phyloP scores from a whole-genome alignment of 1,140 invertebrate species.

The Stegodyphus dumicola region DNA sequence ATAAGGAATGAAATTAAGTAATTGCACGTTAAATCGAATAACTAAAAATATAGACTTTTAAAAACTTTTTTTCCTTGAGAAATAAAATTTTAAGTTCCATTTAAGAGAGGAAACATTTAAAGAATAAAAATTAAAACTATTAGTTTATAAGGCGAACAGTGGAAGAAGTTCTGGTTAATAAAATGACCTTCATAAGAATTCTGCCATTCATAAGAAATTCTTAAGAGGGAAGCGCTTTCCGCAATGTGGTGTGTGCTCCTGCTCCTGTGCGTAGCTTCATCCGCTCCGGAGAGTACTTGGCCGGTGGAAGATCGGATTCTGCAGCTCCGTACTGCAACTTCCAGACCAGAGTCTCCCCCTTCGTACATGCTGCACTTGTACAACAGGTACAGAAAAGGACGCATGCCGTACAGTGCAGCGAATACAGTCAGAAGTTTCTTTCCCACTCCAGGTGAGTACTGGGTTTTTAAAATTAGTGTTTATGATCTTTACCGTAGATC shows the following conservation, averaged over 20 bases:
- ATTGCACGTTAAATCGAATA: too few species aligned
- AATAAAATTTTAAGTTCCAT: background rate
- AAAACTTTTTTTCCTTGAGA: too few species aligned
- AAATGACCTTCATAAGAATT: too few species aligned
- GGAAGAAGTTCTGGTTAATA: too few species aligned
- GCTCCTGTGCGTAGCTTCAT: constrained; percentile 6
- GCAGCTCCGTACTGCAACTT: constrained; percentile 22
- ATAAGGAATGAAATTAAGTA: too few species aligned
- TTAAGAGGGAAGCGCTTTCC: too few species aligned
- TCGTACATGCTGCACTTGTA: constrained; percentile 56
- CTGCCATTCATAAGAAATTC: too few species aligned
- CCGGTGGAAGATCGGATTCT: constrained; percentile 36
- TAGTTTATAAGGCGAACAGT: background rate
- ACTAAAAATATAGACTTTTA: too few species aligned
- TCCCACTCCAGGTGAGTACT: constrained; percentile 34
- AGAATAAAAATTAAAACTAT: background rate
- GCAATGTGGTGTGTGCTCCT: constrained; percentile 22
- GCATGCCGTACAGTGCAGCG: constrained; percentile 45
- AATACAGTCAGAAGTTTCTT: constrained; percentile 51
- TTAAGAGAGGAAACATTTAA: background rate
- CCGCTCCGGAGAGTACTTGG: constrained; percentile 15
- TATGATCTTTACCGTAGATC: too few species aligned
- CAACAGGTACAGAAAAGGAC: constrained; percentile 49
- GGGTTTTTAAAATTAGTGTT: too few species aligned
- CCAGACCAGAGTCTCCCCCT: constrained; percentile 29